Evolutionary conservation across 2,797 vertebrate species (phyloP), one percentile per base, ranked within the genome.

Genomic region (Buceros bicornis): DNA sequence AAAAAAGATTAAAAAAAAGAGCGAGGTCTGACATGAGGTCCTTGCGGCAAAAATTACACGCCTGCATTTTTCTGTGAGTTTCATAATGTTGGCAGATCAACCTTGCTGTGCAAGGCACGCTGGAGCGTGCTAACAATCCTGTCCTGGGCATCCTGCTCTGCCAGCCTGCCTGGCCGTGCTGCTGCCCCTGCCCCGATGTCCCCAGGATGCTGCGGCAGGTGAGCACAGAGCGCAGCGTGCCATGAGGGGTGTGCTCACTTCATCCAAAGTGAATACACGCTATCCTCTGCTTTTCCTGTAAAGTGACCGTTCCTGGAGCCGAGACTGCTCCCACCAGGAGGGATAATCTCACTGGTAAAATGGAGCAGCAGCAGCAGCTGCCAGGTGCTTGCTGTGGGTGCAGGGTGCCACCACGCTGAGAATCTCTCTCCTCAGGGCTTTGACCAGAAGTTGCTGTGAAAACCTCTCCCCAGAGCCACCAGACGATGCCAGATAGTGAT

Each of bases 111-210:
- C 13, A 19, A 65, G 53, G 20, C 12, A 8, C 53, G 61, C 11
- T 26, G 40, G 67, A 64, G 26, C 0, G 0, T 37, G 31, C 45
- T 1, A 1, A 14, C 53, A 45, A 25, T 40, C 53, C 43, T 65
- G 43, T 26, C 11, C 67, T 19, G 40, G n/a, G 31, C 71, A 77
- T 45, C 24, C 47, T 65, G 35, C 50, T 80, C 31, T 57, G 29
- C 42, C 69, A 42, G 45, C 16, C 53, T 43, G 11, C 31, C 56
- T 7, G 5, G 29, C 60, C 5, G 0, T n/a, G 35, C 50, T 77
- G 50, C 51, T 80, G 58, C 26, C 57, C 70, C 35, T 82, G 50
- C 14, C 31, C 62, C 10, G 2, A 6, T 53, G 64, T 77, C 62
- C 31, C 69, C 58, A 37, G 50, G 28, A 29, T 33, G 61, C 31